Evolutionary conservation across 2,113 vertebrate genomes (phyloP).

Genomic region (Nothobranchius kuhntae): DNA sequence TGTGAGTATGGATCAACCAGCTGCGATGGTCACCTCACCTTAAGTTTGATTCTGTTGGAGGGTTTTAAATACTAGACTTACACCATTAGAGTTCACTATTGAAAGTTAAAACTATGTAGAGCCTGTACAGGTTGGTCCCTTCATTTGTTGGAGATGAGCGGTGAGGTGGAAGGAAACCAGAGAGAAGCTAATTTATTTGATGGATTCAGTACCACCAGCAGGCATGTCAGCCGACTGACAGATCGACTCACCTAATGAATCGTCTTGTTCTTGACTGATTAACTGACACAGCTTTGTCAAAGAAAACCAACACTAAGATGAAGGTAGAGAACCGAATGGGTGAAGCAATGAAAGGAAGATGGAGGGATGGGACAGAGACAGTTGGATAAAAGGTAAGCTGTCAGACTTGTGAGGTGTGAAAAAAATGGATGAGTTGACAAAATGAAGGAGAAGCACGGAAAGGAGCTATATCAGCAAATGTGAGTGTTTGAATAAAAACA

Average conservation of each 20-base stretch:
- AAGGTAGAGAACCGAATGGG: neutral
- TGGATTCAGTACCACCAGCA: conserved; percentile 15
- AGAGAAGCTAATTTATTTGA: conserved; percentile 50
- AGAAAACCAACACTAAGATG: conserved; percentile 7
- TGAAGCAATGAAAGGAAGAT: neutral
- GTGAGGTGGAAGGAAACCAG: conserved; percentile 17
- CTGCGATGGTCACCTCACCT: neutral
- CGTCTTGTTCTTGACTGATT: conserved; percentile 23
- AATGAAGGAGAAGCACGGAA: neutral
- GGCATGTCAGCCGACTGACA: conserved; percentile 36
- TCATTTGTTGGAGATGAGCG: conserved; percentile 10
- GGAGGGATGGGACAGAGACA: neutral
- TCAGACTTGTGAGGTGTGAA: neutral
- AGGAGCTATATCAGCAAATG: conserved; percentile 27
- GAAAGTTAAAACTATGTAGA: neutral
- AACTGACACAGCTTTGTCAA: conserved; percentile 4
- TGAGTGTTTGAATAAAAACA: conserved; percentile 45
- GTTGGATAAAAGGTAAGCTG: conserved; percentile 8
- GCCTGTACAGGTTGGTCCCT: too few relatives aligned
- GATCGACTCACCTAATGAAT: conserved; percentile 34
- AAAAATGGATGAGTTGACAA: conserved; percentile 4
- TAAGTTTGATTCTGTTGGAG: neutral
- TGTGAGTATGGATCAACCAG: too few relatives aligned
- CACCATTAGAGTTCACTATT: conserved; percentile 8
- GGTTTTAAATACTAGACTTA: neutral